A percentile compares a stretch with the other conserved stretches of the same genome.
phyloP scores from a whole-genome alignment of 1,140 invertebrate species.

The Leptoteleia sp. region DNA sequence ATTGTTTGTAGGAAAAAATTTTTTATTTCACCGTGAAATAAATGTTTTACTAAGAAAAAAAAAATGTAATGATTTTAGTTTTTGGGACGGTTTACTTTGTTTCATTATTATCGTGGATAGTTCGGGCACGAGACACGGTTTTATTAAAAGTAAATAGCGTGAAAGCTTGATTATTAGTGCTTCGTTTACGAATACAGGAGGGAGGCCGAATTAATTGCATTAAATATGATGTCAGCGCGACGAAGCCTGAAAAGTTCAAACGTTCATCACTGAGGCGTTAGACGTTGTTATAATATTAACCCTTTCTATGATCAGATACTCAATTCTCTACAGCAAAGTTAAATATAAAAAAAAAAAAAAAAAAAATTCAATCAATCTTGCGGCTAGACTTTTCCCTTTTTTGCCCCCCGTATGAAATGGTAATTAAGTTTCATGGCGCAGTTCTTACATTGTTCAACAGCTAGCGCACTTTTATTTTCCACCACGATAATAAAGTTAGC shows the following conservation, averaged over 20 bases:
- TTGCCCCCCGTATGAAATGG: not conserved
- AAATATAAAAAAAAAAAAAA: constrained; percentile 38
- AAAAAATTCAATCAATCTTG: constrained; percentile 10
- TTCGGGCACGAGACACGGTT: constrained; percentile 15
- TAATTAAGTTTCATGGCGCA: not conserved
- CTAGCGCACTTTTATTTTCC: too few relatives aligned
- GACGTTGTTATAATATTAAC: constrained; percentile 56
- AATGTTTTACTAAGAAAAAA: too few relatives aligned
- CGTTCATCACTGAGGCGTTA: constrained; percentile 54
- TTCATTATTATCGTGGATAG: not conserved
- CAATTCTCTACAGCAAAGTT: constrained; percentile 19
- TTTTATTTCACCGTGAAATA: too few relatives aligned
- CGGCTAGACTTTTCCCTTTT: constrained; percentile 7
- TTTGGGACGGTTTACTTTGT: too few relatives aligned
- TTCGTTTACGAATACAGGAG: constrained; percentile 54
- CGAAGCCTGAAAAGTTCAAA: constrained; percentile 63
- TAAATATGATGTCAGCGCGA: constrained; percentile 57
- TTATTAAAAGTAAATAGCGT: constrained; percentile 60
- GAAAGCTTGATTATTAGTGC: constrained; percentile 56
- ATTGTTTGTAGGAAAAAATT: too few relatives aligned
- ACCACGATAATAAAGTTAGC: too few relatives aligned
- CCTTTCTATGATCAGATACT: constrained; percentile 25
- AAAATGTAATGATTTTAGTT: too few relatives aligned
- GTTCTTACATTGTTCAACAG: too few relatives aligned
- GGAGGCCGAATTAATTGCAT: constrained; percentile 59